Conservation (phyloP, 2,797 vertebrate genomes). For the Glossophaga mutica region DNA sequence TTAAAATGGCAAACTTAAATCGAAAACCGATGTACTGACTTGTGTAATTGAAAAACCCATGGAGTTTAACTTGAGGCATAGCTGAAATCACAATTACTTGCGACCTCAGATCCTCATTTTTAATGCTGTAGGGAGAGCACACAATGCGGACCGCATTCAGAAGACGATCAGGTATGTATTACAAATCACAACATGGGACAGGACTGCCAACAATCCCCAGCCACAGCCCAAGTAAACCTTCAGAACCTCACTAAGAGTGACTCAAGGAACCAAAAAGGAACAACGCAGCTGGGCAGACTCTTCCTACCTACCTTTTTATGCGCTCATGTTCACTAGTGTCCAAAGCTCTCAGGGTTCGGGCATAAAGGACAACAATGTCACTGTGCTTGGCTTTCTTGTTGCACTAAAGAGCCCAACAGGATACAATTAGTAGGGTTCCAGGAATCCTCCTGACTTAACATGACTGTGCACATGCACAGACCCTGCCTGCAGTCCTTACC, state of each 20-base stretch:
- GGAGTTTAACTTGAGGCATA: background rate
- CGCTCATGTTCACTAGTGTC: constrained; percentile 93
- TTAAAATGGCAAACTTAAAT: background rate
- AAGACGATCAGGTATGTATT: background rate
- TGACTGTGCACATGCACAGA: background rate
- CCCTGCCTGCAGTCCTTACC: constrained; percentile 79
- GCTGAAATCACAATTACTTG: background rate
- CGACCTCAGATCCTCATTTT: background rate
- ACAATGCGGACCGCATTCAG: background rate
- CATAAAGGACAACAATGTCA: constrained; percentile 94
- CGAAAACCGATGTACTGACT: background rate
- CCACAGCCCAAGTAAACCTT: background rate
- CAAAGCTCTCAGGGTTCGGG: constrained; percentile 88
- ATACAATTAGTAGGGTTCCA: background rate
- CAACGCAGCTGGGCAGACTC: background rate
- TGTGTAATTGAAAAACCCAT: background rate
- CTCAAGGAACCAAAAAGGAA: background rate
- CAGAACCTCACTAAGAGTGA: background rate
- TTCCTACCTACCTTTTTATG: constrained; percentile 87
- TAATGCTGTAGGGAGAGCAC: background rate
- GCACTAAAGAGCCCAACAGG: constrained; percentile 84
- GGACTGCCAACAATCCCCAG: background rate
- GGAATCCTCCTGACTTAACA: background rate
- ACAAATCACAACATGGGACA: background rate
- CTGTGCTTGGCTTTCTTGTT: constrained; percentile 95